Conservation (phyloP, 2,797 vertebrate genomes). For the Chaenodraco wilsoni region DNA sequence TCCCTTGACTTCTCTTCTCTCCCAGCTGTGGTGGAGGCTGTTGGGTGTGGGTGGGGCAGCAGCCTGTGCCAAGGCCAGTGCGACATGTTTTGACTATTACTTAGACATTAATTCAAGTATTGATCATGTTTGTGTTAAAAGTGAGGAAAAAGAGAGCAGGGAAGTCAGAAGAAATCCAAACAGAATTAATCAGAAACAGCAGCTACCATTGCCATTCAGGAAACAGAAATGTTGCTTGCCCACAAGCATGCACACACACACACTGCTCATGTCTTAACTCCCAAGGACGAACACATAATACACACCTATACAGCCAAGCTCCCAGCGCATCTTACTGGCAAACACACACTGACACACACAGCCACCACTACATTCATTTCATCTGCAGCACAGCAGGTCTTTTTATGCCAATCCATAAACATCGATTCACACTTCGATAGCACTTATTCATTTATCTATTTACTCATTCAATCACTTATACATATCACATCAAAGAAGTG, state of each 20-base stretch:
- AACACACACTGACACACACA: slow-evolving; percentile 14
- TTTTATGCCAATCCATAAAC: slow-evolving; percentile 75
- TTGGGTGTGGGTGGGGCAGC: slow-evolving; percentile 23
- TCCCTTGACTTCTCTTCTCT: slow-evolving; percentile 37
- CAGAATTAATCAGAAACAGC: slow-evolving; percentile 54
- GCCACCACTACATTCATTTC: slow-evolving; percentile 56
- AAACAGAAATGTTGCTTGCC: slow-evolving; percentile 26
- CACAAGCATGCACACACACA: slow-evolving; percentile 28
- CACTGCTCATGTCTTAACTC: slow-evolving; percentile 19
- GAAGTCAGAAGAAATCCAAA: slow-evolving; percentile 57
- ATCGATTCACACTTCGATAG: slow-evolving; percentile 79
- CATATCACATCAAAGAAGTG: slow-evolving; percentile 62
- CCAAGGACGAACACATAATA: slow-evolving; percentile 44
- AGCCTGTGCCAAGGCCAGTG: slow-evolving; percentile 58
- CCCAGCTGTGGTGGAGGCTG: slow-evolving; percentile 51
- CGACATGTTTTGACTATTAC: slow-evolving; percentile 68
- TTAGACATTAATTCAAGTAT: slow-evolving; percentile 78
- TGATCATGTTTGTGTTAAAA: slow-evolving; percentile 70
- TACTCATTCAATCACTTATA: slow-evolving; percentile 77
- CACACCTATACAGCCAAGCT: slow-evolving; percentile 14
- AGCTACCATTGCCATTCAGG: slow-evolving; percentile 19
- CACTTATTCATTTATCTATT: slow-evolving; percentile 81
- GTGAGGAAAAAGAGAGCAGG: slow-evolving; percentile 42
- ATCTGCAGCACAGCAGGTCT: slow-evolving; percentile 67
- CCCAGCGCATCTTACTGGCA: slow-evolving; percentile 22